These are phyloP conservation scores for Cottus gobio DNA, from an alignment of 2,113 vertebrate species.

Conservation along the genomic window DNA sequence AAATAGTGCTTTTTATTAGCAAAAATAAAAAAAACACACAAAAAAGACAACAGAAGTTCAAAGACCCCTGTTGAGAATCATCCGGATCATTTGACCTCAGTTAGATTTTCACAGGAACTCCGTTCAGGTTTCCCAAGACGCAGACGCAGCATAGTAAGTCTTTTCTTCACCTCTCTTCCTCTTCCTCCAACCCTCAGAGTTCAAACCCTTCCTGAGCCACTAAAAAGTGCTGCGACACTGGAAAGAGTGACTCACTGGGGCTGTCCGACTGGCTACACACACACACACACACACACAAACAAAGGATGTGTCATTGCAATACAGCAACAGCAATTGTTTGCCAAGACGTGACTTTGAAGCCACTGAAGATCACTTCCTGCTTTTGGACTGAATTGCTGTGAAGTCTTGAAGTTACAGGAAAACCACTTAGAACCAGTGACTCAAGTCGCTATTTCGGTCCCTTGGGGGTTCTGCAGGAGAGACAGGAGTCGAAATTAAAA, in stretches of 20 bases:
- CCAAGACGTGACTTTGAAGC: neutral
- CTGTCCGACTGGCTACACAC: neutral
- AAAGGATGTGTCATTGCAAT: neutral
- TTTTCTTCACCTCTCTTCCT: conserved; percentile 4
- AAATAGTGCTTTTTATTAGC: no score
- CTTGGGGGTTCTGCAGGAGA: no score
- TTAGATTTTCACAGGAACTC: no score
- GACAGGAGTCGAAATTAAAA: no score
- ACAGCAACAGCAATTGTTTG: neutral
- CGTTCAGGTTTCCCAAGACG: conserved; percentile 5
- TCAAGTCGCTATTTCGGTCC: no score
- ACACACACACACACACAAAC: no score
- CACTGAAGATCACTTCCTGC: neutral
- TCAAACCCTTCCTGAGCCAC: conserved; percentile 17
- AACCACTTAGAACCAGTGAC: neutral
- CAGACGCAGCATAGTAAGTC: conserved; percentile 21
- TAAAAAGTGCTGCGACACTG: conserved; percentile 26
- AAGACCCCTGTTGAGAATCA: neutral
- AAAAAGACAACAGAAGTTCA: neutral
- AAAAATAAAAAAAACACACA: no score
- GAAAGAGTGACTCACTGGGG: conserved; percentile 46
- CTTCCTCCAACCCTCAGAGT: neutral
- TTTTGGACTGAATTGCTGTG: neutral
- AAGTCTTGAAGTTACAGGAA: neutral
- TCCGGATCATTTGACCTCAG: neutral